Conservation (phyloP, 2,113 vertebrate species). For the Seriola aureovittata region DNA sequence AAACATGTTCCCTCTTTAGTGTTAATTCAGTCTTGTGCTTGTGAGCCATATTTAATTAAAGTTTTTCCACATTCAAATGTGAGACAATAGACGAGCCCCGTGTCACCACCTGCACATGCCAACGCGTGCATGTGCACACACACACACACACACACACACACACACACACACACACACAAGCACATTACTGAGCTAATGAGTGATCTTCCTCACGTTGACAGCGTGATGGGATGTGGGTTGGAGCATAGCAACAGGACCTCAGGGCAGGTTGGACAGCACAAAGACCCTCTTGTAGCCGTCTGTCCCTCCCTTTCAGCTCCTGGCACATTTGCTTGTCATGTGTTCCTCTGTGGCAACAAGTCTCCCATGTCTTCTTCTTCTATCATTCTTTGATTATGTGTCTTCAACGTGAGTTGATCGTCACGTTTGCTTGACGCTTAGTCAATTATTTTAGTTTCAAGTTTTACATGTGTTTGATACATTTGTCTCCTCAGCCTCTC, state of each 20-base stretch:
- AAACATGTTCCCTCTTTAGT: slow-evolving; percentile 24
- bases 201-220: slow-evolving; percentile 68
- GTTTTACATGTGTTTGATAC: not conserved
- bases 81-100: slow-evolving; percentile 11
- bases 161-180: slow-evolving; percentile 13
- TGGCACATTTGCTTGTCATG: slow-evolving; percentile 58
- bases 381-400: slow-evolving; percentile 3
- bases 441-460: too few relatives aligned
- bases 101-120: slow-evolving; percentile 18
- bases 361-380: slow-evolving; percentile 10
- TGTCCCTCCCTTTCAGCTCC: slow-evolving; percentile 37
- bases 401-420: not conserved
- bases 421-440: not conserved
- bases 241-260: slow-evolving; percentile 65
- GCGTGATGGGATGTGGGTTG: slow-evolving; percentile 65
- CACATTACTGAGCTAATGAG: slow-evolving; percentile 59
- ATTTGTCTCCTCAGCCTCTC: not conserved
- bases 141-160: slow-evolving; percentile 1
- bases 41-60: slow-evolving; percentile 33
- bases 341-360: slow-evolving; percentile 56
- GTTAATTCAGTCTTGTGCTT: slow-evolving; percentile 32
- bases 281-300: slow-evolving; percentile 58
- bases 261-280: slow-evolving; percentile 58
- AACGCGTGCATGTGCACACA: not conserved
- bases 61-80: slow-evolving; percentile 44